Evolutionary conservation across 2,797 vertebrate genomes (phyloP).

Genomic region (Micrastur ruficollis): DNA sequence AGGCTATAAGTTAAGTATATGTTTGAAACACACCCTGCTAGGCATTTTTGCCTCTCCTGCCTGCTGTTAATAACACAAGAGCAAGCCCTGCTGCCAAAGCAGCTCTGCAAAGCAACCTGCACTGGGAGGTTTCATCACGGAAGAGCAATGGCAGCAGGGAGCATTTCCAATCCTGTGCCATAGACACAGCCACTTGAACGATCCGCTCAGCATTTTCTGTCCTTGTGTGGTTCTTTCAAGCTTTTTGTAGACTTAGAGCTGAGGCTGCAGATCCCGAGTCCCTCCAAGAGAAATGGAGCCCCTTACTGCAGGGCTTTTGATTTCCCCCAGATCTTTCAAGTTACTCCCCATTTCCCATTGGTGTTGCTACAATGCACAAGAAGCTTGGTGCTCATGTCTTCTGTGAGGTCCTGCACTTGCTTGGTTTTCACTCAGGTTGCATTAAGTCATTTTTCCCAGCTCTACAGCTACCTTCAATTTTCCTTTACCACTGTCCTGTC

Average conservation of each 20-base stretch:
- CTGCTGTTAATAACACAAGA: not conserved
- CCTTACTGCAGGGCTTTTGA: not conserved
- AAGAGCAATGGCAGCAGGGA: not conserved
- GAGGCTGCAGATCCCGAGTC: not conserved
- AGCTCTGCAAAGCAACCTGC: not conserved
- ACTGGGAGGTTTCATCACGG: not conserved
- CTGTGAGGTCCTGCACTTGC: not conserved
- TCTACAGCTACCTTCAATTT: not conserved
- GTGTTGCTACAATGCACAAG: not conserved
- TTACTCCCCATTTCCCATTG: accelerated
- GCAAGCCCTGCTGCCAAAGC: not conserved
- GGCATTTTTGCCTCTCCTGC: not conserved
- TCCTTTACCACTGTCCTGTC: not conserved
- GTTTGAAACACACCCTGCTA: not conserved
- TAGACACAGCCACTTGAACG: not conserved
- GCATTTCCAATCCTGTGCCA: not conserved
- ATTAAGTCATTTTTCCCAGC: not conserved
- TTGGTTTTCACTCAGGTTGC: not conserved
- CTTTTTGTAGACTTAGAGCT: not conserved
- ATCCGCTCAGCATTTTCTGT: not conserved
- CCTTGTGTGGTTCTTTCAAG: not conserved
- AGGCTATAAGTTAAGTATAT: not conserved
- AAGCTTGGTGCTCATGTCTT: not conserved
- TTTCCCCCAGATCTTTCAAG: not conserved
- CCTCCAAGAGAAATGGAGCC: not conserved